These are phyloP conservation scores for Pelodiscus sinensis DNA, from an alignment of 2,113 vertebrate species.

Conservation along the genomic window DNA sequence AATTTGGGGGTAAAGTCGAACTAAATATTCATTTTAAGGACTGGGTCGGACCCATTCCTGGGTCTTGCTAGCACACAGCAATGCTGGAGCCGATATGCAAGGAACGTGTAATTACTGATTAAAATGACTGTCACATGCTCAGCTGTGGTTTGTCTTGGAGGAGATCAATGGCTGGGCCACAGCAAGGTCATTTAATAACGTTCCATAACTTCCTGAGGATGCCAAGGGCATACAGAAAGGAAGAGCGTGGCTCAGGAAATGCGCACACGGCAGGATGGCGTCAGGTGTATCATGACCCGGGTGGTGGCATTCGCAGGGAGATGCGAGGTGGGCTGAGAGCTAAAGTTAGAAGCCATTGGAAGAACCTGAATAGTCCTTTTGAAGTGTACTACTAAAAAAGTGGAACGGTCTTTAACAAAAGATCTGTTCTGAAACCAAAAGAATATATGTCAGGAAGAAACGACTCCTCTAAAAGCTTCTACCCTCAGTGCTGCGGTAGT, in stretches of 20 bases:
- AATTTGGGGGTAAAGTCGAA: neutral
- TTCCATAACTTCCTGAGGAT: neutral
- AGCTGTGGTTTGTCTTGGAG: neutral
- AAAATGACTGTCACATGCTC: accelerated
- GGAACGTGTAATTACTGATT: neutral
- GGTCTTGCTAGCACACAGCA: neutral
- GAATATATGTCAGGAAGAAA: neutral
- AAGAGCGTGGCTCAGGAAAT: accelerated
- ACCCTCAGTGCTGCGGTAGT: neutral
- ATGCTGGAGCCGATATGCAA: neutral
- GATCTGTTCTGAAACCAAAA: neutral
- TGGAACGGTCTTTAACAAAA: neutral
- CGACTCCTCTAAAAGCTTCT: neutral
- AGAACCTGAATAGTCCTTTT: neutral
- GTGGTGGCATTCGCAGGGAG: too few species aligned
- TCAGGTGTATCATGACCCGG: neutral
- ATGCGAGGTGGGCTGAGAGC: neutral
- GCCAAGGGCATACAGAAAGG: neutral
- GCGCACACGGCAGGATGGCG: accelerated
- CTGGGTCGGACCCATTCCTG: accelerated
- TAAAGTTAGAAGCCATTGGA: neutral
- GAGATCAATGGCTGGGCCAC: accelerated
- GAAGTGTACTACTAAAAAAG: neutral
- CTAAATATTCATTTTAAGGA: accelerated
- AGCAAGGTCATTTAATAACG: neutral